Conservation (phyloP, 2,888 invertebrate genomes). For the Erebia epiphron region DNA sequence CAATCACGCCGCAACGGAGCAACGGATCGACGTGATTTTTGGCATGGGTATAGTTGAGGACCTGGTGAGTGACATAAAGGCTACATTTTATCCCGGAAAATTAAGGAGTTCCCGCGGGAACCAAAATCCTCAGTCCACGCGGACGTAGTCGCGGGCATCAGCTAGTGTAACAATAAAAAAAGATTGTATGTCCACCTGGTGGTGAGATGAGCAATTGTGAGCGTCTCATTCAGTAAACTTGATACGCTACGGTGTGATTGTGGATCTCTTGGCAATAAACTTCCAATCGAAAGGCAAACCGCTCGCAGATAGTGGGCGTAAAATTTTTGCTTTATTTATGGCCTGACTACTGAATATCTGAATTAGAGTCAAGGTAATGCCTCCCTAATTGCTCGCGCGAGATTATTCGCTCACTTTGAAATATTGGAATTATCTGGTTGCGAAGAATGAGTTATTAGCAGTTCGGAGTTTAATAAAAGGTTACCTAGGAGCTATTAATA, state of each 20-base stretch:
- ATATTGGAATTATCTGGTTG: constrained; percentile 28
- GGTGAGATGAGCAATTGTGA: no score
- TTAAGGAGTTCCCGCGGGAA: no score
- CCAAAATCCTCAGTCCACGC: no score
- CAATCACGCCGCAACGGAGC: no score
- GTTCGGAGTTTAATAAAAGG: background rate
- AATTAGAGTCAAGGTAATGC: constrained; percentile 29
- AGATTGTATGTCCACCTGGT: background rate
- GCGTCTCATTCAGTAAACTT: no score
- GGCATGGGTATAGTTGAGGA: no score
- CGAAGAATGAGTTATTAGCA: constrained; percentile 17
- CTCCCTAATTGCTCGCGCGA: constrained; percentile 26
- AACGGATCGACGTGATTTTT: no score
- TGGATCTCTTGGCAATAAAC: constrained; percentile 30
- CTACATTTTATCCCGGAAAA: no score
- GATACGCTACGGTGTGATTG: constrained; percentile 33
- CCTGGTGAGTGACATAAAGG: no score
- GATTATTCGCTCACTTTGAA: constrained; percentile 29
- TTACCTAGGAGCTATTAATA: background rate
- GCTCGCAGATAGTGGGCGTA: constrained; percentile 39
- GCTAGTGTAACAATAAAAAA: background rate
- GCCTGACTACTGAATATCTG: constrained; percentile 35
- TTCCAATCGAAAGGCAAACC: constrained; percentile 38
- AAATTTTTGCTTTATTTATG: constrained; percentile 43
- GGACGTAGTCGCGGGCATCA: no score